Evolutionary conservation across 2,888 invertebrate species (phyloP).

Genomic region (Brachyptera putata): DNA sequence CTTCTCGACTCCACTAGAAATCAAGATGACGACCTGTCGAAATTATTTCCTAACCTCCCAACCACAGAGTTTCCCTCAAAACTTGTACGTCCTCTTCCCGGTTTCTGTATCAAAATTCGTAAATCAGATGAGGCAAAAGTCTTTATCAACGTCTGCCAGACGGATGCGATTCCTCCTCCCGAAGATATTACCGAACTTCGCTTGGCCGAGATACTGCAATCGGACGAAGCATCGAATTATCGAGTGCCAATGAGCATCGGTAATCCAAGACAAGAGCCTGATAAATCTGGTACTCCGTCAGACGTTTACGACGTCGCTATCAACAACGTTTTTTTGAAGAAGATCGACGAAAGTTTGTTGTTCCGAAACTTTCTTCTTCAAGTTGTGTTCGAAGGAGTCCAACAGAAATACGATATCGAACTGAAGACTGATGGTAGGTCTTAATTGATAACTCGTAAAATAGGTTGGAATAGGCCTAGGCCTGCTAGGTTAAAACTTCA

Average conservation of each 20-base stretch:
- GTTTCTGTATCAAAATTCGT: slow-evolving; percentile 72
- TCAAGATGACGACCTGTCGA: not conserved
- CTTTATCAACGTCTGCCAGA: slow-evolving; percentile 82
- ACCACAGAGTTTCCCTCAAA: slow-evolving; percentile 54
- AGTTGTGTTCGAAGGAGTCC: slow-evolving; percentile 71
- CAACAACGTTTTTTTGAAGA: slow-evolving; percentile 69
- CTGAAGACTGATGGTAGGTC: slow-evolving; percentile 26
- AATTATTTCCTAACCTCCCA: slow-evolving; percentile 40
- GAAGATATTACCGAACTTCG: slow-evolving; percentile 65
- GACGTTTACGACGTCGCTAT: slow-evolving; percentile 81
- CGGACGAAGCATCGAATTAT: slow-evolving; percentile 64
- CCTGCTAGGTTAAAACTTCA: too few species aligned
- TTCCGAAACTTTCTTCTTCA: slow-evolving; percentile 78
- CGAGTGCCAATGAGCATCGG: slow-evolving; percentile 89
- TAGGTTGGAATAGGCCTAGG: too few species aligned
- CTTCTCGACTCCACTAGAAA: not conserved
- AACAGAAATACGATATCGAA: slow-evolving; percentile 71
- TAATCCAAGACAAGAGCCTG: slow-evolving; percentile 68
- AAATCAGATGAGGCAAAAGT: slow-evolving; percentile 62
- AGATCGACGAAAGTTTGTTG: slow-evolving; percentile 63
- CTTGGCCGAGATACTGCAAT: slow-evolving; percentile 62
- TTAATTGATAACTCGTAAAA: too few species aligned
- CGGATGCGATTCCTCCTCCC: slow-evolving; percentile 69
- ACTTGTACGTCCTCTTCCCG: slow-evolving; percentile 63
- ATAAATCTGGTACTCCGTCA: slow-evolving; percentile 69